phyloP scores from a whole-genome alignment of 1,140 invertebrate genomes.

The Oppia nitens region DNA sequence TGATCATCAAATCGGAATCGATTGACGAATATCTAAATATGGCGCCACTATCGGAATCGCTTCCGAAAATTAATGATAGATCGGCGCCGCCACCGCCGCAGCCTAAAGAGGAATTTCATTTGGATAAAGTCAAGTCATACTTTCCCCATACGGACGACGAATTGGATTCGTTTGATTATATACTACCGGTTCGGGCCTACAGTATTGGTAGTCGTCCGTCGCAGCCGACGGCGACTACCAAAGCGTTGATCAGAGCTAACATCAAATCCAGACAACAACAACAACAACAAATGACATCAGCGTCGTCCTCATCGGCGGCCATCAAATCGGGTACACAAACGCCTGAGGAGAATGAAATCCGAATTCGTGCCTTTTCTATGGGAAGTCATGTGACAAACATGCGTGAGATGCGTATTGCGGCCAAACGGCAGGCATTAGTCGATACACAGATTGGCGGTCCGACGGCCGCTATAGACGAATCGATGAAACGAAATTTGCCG shows the following conservation, averaged over 20 bases:
- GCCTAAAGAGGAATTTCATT: background rate
- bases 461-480: background rate
- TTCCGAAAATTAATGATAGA: constrained; percentile 14
- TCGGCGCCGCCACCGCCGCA: background rate
- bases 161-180: constrained; percentile 11
- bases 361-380: constrained; percentile 6
- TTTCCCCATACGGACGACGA: constrained; percentile 18
- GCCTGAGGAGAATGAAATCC: background rate
- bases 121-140: constrained; percentile 18
- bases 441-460: background rate
- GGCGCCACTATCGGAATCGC: constrained; percentile 18
- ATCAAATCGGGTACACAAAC: background rate
- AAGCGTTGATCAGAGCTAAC: background rate
- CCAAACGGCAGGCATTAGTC: background rate
- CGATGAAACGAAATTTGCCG: background rate
- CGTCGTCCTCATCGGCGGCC: background rate
- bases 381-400: background rate
- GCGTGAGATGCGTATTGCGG: background rate
- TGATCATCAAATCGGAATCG: background rate
- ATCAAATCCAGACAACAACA: background rate
- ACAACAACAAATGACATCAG: background rate
- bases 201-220: constrained; percentile 21
- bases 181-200: constrained; percentile 20
- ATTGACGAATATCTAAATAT: constrained; percentile 19
- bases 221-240: background rate